Conservation (phyloP, 2,797 vertebrate genomes). For the Choloepus didactylus region DNA sequence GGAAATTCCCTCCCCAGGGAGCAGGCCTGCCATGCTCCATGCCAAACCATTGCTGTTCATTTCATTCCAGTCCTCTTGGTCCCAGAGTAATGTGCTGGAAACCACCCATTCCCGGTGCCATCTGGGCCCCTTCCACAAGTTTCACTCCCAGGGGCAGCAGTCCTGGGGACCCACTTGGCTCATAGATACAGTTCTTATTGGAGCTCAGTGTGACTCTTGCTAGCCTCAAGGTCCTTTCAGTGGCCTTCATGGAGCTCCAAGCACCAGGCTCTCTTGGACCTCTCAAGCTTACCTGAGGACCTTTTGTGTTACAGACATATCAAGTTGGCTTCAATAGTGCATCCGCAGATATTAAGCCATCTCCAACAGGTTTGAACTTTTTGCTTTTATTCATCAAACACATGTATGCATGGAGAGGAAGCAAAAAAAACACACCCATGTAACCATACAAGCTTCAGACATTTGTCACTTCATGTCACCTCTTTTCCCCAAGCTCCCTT, state of each 20-base stretch:
- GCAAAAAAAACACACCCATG: not conserved
- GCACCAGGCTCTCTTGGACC: not conserved
- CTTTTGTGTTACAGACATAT: not conserved
- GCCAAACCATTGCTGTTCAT: not conserved
- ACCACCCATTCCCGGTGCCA: not conserved
- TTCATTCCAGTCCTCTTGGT: not conserved
- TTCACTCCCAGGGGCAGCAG: not conserved
- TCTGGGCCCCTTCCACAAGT: not conserved
- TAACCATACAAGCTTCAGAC: not conserved
- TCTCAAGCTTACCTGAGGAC: not conserved
- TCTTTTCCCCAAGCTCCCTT: constrained; percentile 36
- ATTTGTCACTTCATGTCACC: not conserved
- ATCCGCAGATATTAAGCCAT: not conserved
- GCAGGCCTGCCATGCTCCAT: not conserved
- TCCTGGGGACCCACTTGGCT: not conserved
- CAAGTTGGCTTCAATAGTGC: not conserved
- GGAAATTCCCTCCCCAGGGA: not conserved
- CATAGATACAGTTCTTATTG: not conserved
- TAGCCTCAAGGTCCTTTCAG: not conserved
- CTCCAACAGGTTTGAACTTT: not conserved
- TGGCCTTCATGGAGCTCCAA: not conserved
- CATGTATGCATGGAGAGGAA: not conserved
- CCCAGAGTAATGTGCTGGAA: not conserved
- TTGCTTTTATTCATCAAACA: constrained; percentile 25
- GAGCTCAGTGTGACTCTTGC: not conserved